Base-by-base conservation (phyloP, 2,113 vertebrate species). In the Psilopogon haemacephalus region DNA sequence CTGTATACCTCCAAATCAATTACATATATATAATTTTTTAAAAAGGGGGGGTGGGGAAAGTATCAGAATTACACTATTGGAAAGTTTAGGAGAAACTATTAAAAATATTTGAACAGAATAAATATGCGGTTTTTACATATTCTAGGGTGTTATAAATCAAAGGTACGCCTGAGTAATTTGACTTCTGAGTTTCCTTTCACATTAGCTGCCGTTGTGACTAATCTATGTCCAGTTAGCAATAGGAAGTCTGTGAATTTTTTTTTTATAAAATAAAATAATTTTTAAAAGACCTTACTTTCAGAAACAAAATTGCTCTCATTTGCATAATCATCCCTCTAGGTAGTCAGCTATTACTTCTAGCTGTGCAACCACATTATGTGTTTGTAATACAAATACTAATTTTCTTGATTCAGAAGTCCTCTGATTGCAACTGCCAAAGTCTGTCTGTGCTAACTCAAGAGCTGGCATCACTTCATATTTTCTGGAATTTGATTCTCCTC, bases 321-420 rank as follows among this genome's bases (percentile, higher is more conserved):
- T 95, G 74, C 70, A 83, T 95, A 96, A 95, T 92, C 37, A 91
- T 88, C 37, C 9, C 46, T 92, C 50, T 87, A 91, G 54, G 52
- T 92, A 67, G 62, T 83, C 40, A 95, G 24, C 28, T 94, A 67
- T 96, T 94, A 71, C 38, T 92, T 92, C 73, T 95, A 88, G 89
- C 64, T 79, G 55, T 91, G 54, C 46, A 48, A 80, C 4, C 18
- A 73, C 37, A 95, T 87, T 95, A 60, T 86, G 13, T 58, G 40
- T 93, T 74, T 65, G 35, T 80, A 95, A 96, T 86, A 72, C 13
- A 96, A 90, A 95, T 91, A 78, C 40, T 77, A 6, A 72, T 96
- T 97, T 95, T 87, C 84, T 89, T 72, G 5, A 81, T 95, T 95
- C 85, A 89, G 89, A 95, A 80, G 24, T 28, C 20, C 8, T 59